Evolutionary conservation across 2,888 invertebrate genomes (phyloP).

Genomic region (Tipula unca): DNA sequence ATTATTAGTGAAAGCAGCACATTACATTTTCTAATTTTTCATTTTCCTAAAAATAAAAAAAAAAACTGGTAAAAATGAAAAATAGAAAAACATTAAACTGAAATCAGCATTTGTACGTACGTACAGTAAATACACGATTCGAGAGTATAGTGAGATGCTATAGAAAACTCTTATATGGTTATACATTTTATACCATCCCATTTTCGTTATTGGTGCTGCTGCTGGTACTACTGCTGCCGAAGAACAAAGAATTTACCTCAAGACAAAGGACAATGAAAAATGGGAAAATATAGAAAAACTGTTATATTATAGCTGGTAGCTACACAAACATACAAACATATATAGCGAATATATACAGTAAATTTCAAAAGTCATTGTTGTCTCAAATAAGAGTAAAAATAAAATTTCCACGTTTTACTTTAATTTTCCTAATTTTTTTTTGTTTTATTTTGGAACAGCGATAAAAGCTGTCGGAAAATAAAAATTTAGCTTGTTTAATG

Average conservation of each 20-base stretch:
- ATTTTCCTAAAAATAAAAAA: not conserved
- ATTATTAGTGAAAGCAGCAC: not conserved
- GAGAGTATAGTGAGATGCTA: not conserved
- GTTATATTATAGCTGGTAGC: not conserved
- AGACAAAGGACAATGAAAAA: not conserved
- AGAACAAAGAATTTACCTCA: not conserved
- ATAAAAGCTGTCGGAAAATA: not conserved
- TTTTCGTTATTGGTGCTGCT: not conserved
- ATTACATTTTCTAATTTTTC: not conserved
- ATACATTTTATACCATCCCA: not conserved
- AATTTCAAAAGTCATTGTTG: not conserved
- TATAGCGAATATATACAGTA: not conserved
- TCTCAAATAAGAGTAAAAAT: not conserved
- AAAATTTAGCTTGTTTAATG: not conserved
- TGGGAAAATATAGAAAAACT: not conserved
- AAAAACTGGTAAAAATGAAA: not conserved
- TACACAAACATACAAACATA: not conserved
- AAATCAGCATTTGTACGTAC: not conserved
- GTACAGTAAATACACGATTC: not conserved
- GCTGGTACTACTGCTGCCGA: not conserved
- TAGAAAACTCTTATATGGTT: not conserved
- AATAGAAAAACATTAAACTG: not conserved
- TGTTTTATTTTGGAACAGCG: not conserved
- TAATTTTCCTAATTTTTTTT: not conserved
- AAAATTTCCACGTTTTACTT: not conserved